Base-by-base conservation (phyloP, 2,113 vertebrate species). In the Cnemophilus loriae region DNA sequence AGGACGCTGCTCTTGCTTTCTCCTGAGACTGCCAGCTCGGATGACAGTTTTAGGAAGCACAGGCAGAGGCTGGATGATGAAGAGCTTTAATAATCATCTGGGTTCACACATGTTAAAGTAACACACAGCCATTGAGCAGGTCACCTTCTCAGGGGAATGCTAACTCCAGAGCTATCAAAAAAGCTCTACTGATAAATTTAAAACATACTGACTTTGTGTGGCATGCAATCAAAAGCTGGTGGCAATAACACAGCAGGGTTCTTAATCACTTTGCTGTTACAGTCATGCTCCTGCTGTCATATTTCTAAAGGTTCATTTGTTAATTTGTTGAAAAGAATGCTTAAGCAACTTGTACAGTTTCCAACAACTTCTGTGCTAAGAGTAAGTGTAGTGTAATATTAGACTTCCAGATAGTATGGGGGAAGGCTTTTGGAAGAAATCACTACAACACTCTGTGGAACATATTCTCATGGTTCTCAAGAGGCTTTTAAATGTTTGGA, bases 231-330 rank as follows among this genome's bases (percentile, higher is more conserved):
- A 96, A 85, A 94, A 90, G 70, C 94, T 89, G 84, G 74, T 93
- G 78, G 90, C 87, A 91, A 28, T 91, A 96, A 92, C 91, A 76
- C 88, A 94, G 94, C 78, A 76, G 95, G 95, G 82, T 95, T 93
- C 85, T 95, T 93, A 91, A 95, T 95, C 88, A 85, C 61, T 91
- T 91, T 73, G 53, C 74, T 91, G 85, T 85, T 94, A 28, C 67
- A 79, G 82, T 88, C 20, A 0, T 94, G 92, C 70, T 95, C 90
- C 87, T 93, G 87, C 92, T 97, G 92, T 94, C 90, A 79, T 78
- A 74, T 75, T 93, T 89, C 81, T 91, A 64, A 78, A 87, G 57
- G 81, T 89, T 95, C 87, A 64, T 82, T 91, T 94, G 78, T 91
- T 96, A 93, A 89, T 95, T 97, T 96, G 56, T 93, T 84, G 85